Base-by-base conservation (phyloP, 64 coral and sea anemone genomes). In the Pocillopora damicornis region DNA sequence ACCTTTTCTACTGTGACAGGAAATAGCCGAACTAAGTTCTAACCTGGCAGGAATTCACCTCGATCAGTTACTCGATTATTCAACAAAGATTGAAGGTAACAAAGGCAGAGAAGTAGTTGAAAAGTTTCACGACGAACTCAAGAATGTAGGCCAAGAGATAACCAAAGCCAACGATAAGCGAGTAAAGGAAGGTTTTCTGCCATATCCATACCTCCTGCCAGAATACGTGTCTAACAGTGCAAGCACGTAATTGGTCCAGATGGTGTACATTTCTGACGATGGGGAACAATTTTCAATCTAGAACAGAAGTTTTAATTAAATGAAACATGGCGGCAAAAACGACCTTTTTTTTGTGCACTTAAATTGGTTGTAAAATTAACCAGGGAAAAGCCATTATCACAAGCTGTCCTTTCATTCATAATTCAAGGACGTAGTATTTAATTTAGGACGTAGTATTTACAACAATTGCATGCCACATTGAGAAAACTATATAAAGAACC, bases 161-260 rank as follows among this genome's bases (percentile, higher is more conserved):
- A 30, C 88, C 15, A 76, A 92, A 35, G 91, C 86, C 36, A 95
- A 95, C 58, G 86, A 90, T 64, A 59, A 92, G 57, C 77, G 90
- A 5, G 90, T 91, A 12, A 79, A 76, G 8, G 77, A 92, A 79
- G 90, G 78, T 0, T 92, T 92, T 57, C 34, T 99, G 34, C 96
- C 96, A 6, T 99, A 99, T 75, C 96, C 96, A 58, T 99, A 95
- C 79, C 86, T 99, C 37, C 36, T 93, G 58, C 97, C 97, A 20
- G 93, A 81, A 58, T 99, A 90, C 87, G 88, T 99, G 18, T 80
- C 90, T 23, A 99, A 99, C 56, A 99, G 97, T 59, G 74, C 92
- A 2, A 95, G 97, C 75, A 99, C 97, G 36, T 99, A 67, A 86
- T 38, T 56, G 59, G 22, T 45, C 12, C 25, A 36, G 14, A 20